phyloP scores from a whole-genome alignment of 2,797 vertebrate genomes.

The Sebastiscus tertius region DNA sequence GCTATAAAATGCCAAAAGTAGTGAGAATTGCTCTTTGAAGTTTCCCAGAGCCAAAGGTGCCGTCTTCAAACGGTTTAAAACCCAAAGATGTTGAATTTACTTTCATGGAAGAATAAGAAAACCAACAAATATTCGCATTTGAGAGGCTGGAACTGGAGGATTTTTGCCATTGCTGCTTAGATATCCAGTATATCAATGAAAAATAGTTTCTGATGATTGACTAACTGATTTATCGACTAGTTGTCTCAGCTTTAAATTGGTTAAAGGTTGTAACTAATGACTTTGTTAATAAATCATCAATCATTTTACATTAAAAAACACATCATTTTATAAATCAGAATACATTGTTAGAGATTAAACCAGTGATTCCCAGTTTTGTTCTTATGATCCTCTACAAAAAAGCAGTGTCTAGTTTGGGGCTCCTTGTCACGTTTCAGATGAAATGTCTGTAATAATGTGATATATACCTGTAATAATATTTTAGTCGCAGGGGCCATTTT shows the following conservation, averaged over 20 bases:
- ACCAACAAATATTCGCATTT: not conserved
- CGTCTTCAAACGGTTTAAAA: not conserved
- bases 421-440: not conserved
- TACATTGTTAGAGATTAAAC: not conserved
- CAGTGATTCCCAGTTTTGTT: not conserved
- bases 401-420: not conserved
- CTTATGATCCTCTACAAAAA: not conserved
- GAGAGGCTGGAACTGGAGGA: not conserved
- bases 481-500: not conserved
- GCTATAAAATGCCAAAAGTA: not conserved
- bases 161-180: not conserved
- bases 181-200: not conserved
- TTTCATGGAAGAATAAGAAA: not conserved
- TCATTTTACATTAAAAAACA: not conserved
- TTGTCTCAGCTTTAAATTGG: not conserved
- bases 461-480: not conserved
- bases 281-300: not conserved
- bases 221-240: not conserved
- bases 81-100: not conserved
- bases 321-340: not conserved
- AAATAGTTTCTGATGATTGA: not conserved
- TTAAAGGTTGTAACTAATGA: not conserved
- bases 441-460: not conserved
- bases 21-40: not conserved
- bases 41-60: not conserved